These are phyloP conservation scores for Chloromyia formosa DNA, from an alignment of 2,888 invertebrate genomes.

Conservation along the genomic window DNA sequence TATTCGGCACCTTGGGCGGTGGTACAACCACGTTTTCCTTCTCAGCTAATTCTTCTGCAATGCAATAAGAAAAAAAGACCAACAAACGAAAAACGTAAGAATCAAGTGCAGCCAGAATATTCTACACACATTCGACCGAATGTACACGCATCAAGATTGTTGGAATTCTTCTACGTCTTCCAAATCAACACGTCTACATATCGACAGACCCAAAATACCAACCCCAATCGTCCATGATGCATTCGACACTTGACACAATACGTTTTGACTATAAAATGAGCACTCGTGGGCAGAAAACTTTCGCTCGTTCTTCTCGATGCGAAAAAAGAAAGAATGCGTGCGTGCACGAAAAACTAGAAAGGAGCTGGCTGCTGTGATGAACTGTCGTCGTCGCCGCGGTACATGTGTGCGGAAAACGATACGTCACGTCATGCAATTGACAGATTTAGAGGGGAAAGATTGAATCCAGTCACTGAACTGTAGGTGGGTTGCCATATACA, in stretches of 20 bases:
- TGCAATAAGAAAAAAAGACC: constrained; percentile 20
- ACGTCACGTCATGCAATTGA: constrained; percentile 16
- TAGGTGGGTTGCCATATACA: too few relatives aligned
- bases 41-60: constrained; percentile 55
- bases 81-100: constrained; percentile 34
- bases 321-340: background rate
- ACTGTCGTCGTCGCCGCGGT: background rate
- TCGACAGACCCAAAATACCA: constrained; percentile 58
- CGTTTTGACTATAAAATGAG: background rate
- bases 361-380: background rate
- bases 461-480: too few relatives aligned
- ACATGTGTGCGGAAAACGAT: constrained; percentile 25
- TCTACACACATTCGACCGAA: background rate
- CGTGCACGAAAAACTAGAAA: constrained; percentile 3
- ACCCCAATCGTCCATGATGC: constrained; percentile 76
- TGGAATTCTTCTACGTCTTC: constrained; percentile 19
- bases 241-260: background rate
- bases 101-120: background rate
- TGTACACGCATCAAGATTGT: background rate
- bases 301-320: background rate
- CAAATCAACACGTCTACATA: constrained; percentile 48
- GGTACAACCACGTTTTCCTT: constrained; percentile 73
- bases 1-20: constrained; percentile 70
- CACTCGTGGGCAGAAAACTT: constrained; percentile 13
- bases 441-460: too few relatives aligned